These are phyloP conservation scores for Parotocinclus haroldoi DNA, from an alignment of 2,797 vertebrate species.

Conservation along the genomic window DNA sequence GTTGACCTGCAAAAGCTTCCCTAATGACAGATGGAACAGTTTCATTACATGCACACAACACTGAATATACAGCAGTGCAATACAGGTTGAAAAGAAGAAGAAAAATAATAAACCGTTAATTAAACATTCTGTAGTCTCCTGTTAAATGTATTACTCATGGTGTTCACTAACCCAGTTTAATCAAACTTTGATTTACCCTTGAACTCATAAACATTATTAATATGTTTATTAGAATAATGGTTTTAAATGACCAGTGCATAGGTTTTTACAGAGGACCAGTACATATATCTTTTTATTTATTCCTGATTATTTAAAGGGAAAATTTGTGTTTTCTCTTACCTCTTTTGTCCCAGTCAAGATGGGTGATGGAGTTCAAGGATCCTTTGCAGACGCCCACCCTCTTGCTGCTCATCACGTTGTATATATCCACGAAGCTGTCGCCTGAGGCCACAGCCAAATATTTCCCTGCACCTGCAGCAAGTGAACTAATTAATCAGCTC, in stretches of 20 bases:
- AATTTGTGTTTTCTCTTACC: conserved; percentile 63
- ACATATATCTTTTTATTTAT: too few species aligned
- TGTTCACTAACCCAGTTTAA: too few species aligned
- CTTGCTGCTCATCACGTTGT: conserved; percentile 97
- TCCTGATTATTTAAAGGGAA: too few species aligned
- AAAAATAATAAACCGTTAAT: too few species aligned
- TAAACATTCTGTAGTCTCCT: too few species aligned
- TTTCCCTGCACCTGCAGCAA: conserved; percentile 83
- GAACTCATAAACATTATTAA: too few species aligned
- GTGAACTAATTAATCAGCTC: conserved; percentile 19
- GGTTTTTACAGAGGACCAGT: too few species aligned
- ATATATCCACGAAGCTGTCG: conserved; percentile 95
- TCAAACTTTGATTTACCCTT: too few species aligned
- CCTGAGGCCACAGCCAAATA: conserved; percentile 94
- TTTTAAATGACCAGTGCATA: too few species aligned
- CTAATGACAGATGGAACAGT: conserved; percentile 64
- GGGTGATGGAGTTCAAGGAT: conserved; percentile 91
- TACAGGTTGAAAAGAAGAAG: background rate
- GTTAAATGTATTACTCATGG: too few species aligned
- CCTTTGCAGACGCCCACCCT: conserved; percentile 95
- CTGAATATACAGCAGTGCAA: background rate
- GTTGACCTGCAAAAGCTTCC: conserved; percentile 96
- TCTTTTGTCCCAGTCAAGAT: conserved; percentile 94
- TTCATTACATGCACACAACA: conserved; percentile 7
- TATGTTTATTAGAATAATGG: too few species aligned